Conservation (phyloP, 2,888 invertebrate genomes). For the Ophion obscuratus region DNA sequence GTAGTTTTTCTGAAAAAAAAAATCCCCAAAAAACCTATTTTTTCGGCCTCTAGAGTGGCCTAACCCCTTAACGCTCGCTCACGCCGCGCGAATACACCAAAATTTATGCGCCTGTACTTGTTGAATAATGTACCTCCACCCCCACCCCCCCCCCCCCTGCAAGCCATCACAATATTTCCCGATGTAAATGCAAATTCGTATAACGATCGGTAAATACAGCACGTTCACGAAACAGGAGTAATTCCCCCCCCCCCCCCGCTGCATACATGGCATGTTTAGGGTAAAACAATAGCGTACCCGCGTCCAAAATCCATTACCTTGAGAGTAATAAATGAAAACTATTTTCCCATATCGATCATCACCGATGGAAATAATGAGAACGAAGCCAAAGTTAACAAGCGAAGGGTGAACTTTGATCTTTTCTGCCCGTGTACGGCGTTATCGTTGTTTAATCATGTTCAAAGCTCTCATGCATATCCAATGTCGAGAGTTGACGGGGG, state of each 20-base stretch:
- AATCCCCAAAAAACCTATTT: too few species aligned
- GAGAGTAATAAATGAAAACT: too few species aligned
- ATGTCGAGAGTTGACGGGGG: constrained; percentile 32
- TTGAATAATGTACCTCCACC: constrained; percentile 16
- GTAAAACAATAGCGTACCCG: constrained; percentile 12
- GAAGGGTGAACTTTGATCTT: background rate
- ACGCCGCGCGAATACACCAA: too few species aligned
- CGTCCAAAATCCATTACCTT: background rate
- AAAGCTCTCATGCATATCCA: constrained; percentile 24
- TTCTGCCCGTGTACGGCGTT: constrained; percentile 2
- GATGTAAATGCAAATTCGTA: constrained; percentile 48
- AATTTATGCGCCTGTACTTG: constrained; percentile 20
- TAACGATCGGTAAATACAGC: constrained; percentile 55
- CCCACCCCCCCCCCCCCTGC: too few species aligned
- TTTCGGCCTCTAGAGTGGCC: too few species aligned
- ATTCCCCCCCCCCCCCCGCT: constrained; percentile 8
- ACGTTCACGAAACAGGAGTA: constrained; percentile 21
- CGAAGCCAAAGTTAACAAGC: background rate
- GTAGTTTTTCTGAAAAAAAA: too few species aligned
- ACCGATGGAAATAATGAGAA: constrained; percentile 2
- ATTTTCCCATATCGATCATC: too few species aligned
- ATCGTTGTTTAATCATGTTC: constrained; percentile 18
- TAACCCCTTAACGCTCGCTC: too few species aligned
- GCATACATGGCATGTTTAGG: background rate
- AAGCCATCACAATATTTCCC: constrained; percentile 21